These are phyloP conservation scores for Amphiprion percula DNA, from an alignment of 2,113 vertebrate species.

Conservation along the genomic window DNA sequence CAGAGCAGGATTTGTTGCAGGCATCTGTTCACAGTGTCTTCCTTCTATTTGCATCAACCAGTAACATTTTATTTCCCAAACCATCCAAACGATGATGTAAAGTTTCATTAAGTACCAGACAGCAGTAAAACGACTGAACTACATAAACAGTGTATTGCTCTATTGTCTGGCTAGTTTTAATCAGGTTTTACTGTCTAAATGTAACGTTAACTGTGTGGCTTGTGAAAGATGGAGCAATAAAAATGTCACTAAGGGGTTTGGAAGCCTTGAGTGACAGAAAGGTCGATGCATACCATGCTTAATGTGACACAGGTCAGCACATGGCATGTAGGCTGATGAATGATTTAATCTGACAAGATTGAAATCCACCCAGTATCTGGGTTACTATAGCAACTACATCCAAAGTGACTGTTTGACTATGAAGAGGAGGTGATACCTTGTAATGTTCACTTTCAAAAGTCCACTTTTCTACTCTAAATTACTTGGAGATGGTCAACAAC, in stretches of 20 bases:
- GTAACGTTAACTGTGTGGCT: too few relatives aligned
- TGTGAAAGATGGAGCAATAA: too few relatives aligned
- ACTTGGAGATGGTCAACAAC: slow-evolving; percentile 6
- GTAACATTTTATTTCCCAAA: background rate
- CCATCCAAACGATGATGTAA: background rate
- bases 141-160: background rate
- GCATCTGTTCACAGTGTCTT: too few relatives aligned
- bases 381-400: slow-evolving; percentile 71
- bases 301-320: slow-evolving; percentile 1
- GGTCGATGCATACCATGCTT: background rate
- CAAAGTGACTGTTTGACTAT: slow-evolving; percentile 43
- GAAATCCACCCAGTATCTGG: slow-evolving; percentile 37
- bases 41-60: too few relatives aligned
- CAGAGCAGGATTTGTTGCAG: too few relatives aligned
- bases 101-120: background rate
- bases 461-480: background rate
- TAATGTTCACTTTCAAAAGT: slow-evolving; percentile 27
- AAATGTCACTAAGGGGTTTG: too few relatives aligned
- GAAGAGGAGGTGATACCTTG: slow-evolving; percentile 40
- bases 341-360: slow-evolving; percentile 44
- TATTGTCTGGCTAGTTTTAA: background rate
- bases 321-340: slow-evolving; percentile 38
- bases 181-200: background rate
- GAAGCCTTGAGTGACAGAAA: background rate
- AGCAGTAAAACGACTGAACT: background rate